Evolutionary conservation across 2,888 invertebrate genomes (phyloP), one percentile per base, ranked within the genome.

Genomic region (Eurytoma adleriae): DNA sequence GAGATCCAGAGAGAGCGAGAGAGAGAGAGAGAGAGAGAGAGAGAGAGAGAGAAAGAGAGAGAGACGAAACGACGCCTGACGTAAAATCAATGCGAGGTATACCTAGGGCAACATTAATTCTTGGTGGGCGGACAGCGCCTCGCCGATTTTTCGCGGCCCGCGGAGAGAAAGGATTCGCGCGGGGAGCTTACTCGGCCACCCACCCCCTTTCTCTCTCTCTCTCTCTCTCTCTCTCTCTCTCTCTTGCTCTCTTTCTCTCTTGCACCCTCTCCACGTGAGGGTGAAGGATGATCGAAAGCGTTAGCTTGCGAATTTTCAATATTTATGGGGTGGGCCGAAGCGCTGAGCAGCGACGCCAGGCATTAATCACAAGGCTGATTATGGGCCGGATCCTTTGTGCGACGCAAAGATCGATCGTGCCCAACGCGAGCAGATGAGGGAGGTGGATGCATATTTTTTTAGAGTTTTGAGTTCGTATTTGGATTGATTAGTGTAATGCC

Each of bases 51-150:
- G 40, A 1, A 0, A 40, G 40, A 7, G 40, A 40, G 54, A 7
- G 54, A 13, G 54, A n/a, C 14, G 12, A 14, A n/a, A 54, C 16
- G 16, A 0, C 54, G 54, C 13, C 56, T 76, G 76, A 69, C 76
- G 54, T 67, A 67, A 76, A 68, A 76, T 76, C 68, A 68, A 76
- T 68, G 68, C 68, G 10, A 16, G 30, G 50, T 20, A 61, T 62
- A 50, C 54, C 40, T 61, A 27, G 13, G 16, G 68, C 27, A 77
- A 56, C 77, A 64, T 77, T 77, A 70, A 77, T 77, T 77, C 77
- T 70, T 52, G 18, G 77, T 54, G 64, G 77, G 64, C 52, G 77
- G 61, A 70, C 54, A 69, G 61, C 52, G 16, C 18, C 16, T 40
- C 12, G 20, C 13, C 61, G n/a, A n/a, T 18, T 20, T 18, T 40